Base-by-base conservation (phyloP, 2,888 invertebrate genomes). In the Ochropleura plecta region DNA sequence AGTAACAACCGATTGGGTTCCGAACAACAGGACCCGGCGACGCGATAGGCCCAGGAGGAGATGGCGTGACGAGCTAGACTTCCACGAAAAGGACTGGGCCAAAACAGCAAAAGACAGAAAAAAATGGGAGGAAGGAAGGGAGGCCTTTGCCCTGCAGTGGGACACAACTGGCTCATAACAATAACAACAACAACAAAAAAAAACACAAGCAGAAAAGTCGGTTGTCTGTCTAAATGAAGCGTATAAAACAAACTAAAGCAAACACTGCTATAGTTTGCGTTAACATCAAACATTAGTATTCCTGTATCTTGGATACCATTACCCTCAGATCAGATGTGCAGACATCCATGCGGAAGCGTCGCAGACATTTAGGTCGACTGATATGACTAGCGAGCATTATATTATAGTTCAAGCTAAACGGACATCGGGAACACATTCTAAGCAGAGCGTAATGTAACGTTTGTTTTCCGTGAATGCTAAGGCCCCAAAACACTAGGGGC, bases 311-410 rank as follows among this genome's bases (percentile, higher is more conserved):
- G 53, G 57, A 40, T 8, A 53, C 68, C 73, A 79, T 78, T 78
- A 73, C 64, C 63, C 73, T 68, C 59, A 44, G 64, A 78, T 79
- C 68, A 79, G 73, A 55, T 79, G 78, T 46, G 63, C 67, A 73
- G 59, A 73, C 73, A 73, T n/a, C 57, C 66, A 78, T 42, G 14
- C 79, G 78, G 73, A 78, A 79, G 53, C 67, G 53, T 53, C 44
- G 40, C 46, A 68, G 53, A 78, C 79, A 79, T 79, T 79, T 79
- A 78, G 78, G 79, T 68, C 73, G 79, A 5, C 73, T 48, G 73
- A 78, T 79, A 73, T 73, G 73, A 78, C 55, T 14, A 71, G 60
- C 44, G 20, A 62, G 44, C 62, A 51, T 64, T 55, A 66, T n/a
- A 48, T 77, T 62, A 18, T 20, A 49, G n/a, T 76, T 76, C 42